Evolutionary conservation across 2,797 vertebrate genomes (phyloP), one percentile per base, ranked within the genome.

Genomic region (Spheniscus humboldti): DNA sequence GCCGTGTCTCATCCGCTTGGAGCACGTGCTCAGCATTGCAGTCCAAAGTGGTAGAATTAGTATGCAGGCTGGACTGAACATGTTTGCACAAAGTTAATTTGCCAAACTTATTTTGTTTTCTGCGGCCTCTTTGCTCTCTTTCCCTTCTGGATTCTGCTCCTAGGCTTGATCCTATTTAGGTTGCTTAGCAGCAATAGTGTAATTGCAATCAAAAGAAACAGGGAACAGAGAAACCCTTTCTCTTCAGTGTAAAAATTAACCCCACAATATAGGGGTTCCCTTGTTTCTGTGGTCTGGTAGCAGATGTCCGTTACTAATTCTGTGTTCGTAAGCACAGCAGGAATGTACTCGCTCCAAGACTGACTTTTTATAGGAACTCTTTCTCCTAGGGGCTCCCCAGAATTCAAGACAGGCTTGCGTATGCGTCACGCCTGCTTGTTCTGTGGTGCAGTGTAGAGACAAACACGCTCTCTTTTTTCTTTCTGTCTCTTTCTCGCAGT

Each of bases 401-500:
- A 50, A 11, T 27, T 57, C 37, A 10, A 2, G 73, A 2, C 9
- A 4, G 62, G 48, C 20, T 33, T 19, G 20, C 20, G 10, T 62
- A 2, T 7, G 2, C 17, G 1, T 18, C 2, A 4, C 10, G 18
- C 4, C 47, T 33, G 20, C 1, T 0, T 47, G 76, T 73, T 33
- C 45, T 28, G 15, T 59, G 69, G 24, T 24, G 24, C 52, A 57
- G 62, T 8, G 0, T 62, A 8, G 69, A 74, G 33, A 13, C 84
- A 72, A 94, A 82, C n/a, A 6, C 0, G 13, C 67, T 94, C 73
- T 94, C n/a, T 93, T 50, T 35, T 87, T 56, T 59, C 53, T 93
- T 86, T 79, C 31, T 57, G 22, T 89, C 55, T 90, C n/a, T 96
- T 63, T 94, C 72, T 31, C 74, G 43, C 73, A 99, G 99, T 98